Base-by-base conservation (phyloP, 2,797 vertebrate genomes). In the Balearica regulorum region DNA sequence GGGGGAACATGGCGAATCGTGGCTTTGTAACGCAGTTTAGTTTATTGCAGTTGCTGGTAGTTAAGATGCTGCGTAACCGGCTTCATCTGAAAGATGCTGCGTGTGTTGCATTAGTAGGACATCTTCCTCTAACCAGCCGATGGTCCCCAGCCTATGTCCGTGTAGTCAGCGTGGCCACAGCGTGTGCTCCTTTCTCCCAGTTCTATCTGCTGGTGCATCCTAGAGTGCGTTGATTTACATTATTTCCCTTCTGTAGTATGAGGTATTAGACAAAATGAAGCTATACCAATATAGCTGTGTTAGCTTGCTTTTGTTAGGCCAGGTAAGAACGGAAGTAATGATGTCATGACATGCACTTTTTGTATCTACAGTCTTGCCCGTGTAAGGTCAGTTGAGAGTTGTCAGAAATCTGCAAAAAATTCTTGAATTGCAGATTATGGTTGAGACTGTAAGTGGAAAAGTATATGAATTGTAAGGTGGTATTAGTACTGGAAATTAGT, bases 361-460 rank as follows among this genome's bases (percentile, higher is more conserved):
- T 37, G 16, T 17, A 31, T 70, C 12, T 44, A 0, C 1, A 1
- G 11, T 37, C 22, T 76, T 77, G 16, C 46, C 66, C 2, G 0
- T 37, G 22, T 89, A 29, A 43, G 24, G 17, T 77, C 51, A 58
- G 20, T 29, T 62, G 43, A 72, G 43, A 82, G 51, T 77, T 76
- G 85, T 62, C 54, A 69, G 49, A 91, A 86, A 58, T 46, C 11
- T 90, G 64, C 31, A 82, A 33, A 65, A 54, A 39, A n/a, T 10
- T 44, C 3, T 51, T 77, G 31, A 78, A 61, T 77, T 57, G 46
- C 20, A 51, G 25, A 18, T 85, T 72, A 21, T 83, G 43, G 5
- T 77, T 80, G 68, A 87, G 75, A 39, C 41, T 71, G 15, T 55
- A 43, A 79, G 39, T 84, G 31, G 11, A 76, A 76, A 90, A 80